phyloP scores from a whole-genome alignment of 2,113 vertebrate species.

The Asarcornis scutulata region DNA sequence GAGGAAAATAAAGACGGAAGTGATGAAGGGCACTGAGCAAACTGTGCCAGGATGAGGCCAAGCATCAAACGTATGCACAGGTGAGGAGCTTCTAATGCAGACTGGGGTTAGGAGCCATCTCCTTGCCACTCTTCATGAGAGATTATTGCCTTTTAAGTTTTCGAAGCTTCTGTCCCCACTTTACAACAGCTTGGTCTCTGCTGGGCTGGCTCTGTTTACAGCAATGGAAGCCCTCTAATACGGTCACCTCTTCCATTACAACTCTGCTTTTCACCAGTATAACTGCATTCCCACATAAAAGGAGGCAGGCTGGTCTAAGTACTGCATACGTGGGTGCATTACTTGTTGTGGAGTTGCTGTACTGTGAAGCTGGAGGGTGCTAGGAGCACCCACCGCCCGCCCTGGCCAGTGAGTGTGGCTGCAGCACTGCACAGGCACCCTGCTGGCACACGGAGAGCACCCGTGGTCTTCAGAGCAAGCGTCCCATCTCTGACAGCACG shows the following conservation, averaged over 20 bases:
- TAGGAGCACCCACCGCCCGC: neutral
- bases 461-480: neutral
- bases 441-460: neutral
- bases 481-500: neutral
- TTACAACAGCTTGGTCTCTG: neutral
- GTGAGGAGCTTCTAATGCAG: neutral
- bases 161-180: neutral
- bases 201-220: neutral
- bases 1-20: neutral
- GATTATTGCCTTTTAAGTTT: neutral
- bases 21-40: neutral
- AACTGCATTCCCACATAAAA: neutral
- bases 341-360: neutral
- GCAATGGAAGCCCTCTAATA: neutral
- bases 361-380: neutral
- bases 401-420: neutral
- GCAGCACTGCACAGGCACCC: neutral
- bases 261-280: neutral
- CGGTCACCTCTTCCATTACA: neutral
- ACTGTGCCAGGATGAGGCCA: neutral
- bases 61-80: rapidly evolving
- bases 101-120: neutral
- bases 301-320: neutral
- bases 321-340: neutral
- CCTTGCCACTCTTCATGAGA: neutral